Base-by-base conservation (phyloP, 2,797 vertebrate species). In the Macroramphosus scolopax region DNA sequence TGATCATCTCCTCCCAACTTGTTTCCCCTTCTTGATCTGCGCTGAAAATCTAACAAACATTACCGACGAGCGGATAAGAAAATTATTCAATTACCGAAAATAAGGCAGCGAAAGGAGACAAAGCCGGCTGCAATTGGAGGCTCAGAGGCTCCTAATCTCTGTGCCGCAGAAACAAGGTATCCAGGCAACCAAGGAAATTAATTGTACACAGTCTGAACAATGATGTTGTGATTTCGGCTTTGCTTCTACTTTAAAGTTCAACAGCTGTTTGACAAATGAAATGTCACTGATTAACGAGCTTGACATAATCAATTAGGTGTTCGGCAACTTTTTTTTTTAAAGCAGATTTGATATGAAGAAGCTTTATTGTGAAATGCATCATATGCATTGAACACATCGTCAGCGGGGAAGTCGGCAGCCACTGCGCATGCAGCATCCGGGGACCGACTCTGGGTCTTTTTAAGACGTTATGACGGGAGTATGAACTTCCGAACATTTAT, bases 101-200 rank as follows among this genome's bases (percentile, higher is more conserved):
- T n/a, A 43, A 57, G 47, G 36, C 10, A 26, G 39, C 2, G 12
- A 29, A 33, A 40, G 16, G 20, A 58, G 62, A 60, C 35, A 30
- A 52, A 51, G 60, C 46, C 11, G 20, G 42, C 49, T 14, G 14
- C 16, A 25, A 44, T 71, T 78, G 75, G 60, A 72, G 75, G 61
- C 78, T 59, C 51, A 59, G 68, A 78, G 75, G 77, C 54, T 63
- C 29, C 55, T 79, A 83, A 86, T 83, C 78, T 41, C 46, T 28
- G 35, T 17, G 55, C 41, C 37, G 59, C 80, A 81, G 79, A 40
- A 70, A 37, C 57, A 49, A 45, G 51, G 79, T 85, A 80, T 77
- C 79, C 34, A 78, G 68, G 82, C 77, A 84, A 85, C 83, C 42
- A 33, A 56, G 30, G 29, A 29, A 52, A 53, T 49, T 56, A 59